phyloP scores from a whole-genome alignment of 23 tunicate genomes.

The Phallusia fumigata region DNA sequence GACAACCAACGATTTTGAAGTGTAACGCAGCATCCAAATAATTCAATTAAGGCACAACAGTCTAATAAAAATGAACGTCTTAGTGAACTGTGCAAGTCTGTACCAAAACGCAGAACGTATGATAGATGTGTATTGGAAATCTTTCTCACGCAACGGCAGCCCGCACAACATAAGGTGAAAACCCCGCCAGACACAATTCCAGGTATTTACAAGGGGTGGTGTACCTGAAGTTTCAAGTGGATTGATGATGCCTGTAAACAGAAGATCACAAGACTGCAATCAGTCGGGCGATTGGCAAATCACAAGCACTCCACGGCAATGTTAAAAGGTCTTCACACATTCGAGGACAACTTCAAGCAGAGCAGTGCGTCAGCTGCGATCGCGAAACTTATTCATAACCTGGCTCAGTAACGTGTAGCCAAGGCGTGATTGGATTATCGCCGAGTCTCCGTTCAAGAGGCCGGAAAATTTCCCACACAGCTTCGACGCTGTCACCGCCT shows the following conservation, averaged over 20 bases:
- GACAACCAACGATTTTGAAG: too few relatives aligned
- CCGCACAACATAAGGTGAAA: too few relatives aligned
- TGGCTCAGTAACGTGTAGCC: neutral
- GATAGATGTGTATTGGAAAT: too few relatives aligned
- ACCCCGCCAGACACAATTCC: neutral
- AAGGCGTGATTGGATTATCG: slow-evolving; percentile 14
- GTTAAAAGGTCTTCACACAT: slow-evolving; percentile 4
- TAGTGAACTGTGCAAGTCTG: too few relatives aligned
- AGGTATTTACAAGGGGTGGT: neutral
- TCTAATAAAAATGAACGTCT: too few relatives aligned
- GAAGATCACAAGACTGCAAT: neutral
- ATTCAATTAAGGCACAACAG: too few relatives aligned
- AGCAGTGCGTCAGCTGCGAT: neutral
- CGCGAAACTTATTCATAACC: neutral
- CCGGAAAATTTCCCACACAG: slow-evolving; percentile 1
- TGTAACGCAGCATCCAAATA: too few relatives aligned
- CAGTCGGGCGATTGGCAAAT: neutral
- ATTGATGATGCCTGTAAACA: neutral
- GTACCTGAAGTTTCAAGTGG: neutral
- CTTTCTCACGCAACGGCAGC: too few relatives aligned
- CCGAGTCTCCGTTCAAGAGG: neutral
- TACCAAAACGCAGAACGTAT: too few relatives aligned
- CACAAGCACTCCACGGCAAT: neutral
- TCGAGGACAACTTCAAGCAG: neutral
- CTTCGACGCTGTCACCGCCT: neutral